Base-by-base conservation (phyloP, 2,888 invertebrate species). In the Calephelis perditalis region DNA sequence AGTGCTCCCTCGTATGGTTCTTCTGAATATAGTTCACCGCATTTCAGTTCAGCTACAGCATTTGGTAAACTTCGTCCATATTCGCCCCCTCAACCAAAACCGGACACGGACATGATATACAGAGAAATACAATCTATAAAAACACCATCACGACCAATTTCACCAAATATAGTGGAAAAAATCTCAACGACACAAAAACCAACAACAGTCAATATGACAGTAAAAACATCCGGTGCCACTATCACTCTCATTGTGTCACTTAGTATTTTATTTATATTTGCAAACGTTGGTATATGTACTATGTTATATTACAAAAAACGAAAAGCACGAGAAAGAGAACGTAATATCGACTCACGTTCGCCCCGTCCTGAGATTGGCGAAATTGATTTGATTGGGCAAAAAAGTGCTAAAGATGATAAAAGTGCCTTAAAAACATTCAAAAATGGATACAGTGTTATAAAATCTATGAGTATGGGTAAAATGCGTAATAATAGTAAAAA, bases 221-320 rank as follows among this genome's bases (percentile, higher is more conserved):
- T 92, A 43, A 91, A 92, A 77, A 91, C 91, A 62, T 92, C 93
- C 8, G 91, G 92, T 64, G 91, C 93, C 6, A 93, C 93, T n/a
- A 81, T 94, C 64, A 92, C 93, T 67, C 80, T 94, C 58, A 84
- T 94, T 54, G 91, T 94, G 56, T 92, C 92, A 0, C 84, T 95
- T 65, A 95, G 94, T 36, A 91, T 94, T 57, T 81, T 95, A 55
- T 96, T 97, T 74, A 83, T 97, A 7, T 82, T 94, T 35, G 88
- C 95, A 7, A 97, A 96, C 76, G 81, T 96, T 10, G 91, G 93
- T n/a, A 92, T 94, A 44, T 94, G 95, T 71, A 86, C 92, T 0
- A 91, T 92, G 65, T 82, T 96, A 49, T 95, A 94, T 75, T 93
- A 93, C 67, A 94, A 94, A 78, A 93, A 93, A 72, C 90, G 92